Evolutionary conservation across 2,888 invertebrate genomes (phyloP).

Genomic region (Cerastoderma edule): DNA sequence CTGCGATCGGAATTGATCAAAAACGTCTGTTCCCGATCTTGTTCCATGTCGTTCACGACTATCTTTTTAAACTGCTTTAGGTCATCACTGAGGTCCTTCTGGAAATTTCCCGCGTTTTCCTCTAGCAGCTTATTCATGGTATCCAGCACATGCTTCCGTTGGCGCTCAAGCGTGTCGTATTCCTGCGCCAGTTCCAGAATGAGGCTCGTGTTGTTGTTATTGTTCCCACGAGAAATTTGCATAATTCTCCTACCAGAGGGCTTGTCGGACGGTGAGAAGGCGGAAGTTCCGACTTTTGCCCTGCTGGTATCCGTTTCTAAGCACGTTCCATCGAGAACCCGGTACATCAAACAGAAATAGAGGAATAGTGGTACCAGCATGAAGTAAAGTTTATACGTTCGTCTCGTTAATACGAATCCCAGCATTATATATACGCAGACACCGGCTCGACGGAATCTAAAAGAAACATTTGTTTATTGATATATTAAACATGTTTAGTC

Average conservation of each 20-base stretch:
- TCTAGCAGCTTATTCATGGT: constrained; percentile 30
- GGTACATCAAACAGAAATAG: constrained; percentile 55
- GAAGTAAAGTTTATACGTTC: constrained; percentile 40
- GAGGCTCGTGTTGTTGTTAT: constrained; percentile 20
- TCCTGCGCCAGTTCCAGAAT: constrained; percentile 44
- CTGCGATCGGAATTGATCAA: background rate
- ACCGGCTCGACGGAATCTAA: too few species aligned
- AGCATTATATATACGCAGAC: background rate
- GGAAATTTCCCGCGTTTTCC: constrained; percentile 5
- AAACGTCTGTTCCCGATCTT: background rate
- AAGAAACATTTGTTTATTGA: too few species aligned
- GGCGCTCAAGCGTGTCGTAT: constrained; percentile 45
- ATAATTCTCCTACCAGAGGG: constrained; percentile 50
- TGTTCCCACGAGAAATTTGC: constrained; percentile 31
- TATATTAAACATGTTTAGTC: too few species aligned
- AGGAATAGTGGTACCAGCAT: constrained; percentile 47
- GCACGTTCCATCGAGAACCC: constrained; percentile 51
- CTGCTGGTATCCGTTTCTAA: constrained; percentile 16
- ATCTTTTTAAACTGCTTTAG: background rate
- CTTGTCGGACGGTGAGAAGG: constrained; percentile 25
- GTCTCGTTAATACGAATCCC: background rate
- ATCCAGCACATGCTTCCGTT: constrained; percentile 32
- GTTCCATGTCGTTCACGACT: background rate
- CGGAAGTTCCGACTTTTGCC: background rate
- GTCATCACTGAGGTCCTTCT: background rate